A percentile compares a stretch with the other conserved stretches of the same genome.
Evolutionary conservation across 2,797 vertebrate genomes (phyloP).

Genomic region (Muscicapa striata): DNA sequence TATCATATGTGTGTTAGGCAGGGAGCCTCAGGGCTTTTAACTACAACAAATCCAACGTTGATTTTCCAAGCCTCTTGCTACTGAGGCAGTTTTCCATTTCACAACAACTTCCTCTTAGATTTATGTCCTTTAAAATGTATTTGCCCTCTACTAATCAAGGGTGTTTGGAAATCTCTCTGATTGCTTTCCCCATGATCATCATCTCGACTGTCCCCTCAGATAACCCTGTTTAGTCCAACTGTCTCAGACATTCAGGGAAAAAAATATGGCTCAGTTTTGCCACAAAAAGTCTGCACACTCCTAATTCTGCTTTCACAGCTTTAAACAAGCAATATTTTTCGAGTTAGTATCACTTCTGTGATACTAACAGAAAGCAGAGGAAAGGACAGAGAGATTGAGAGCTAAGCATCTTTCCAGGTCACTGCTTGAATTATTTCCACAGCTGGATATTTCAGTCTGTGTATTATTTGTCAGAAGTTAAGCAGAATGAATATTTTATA

Average conservation of each 20-base stretch:
- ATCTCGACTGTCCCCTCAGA: background rate
- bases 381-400: background rate
- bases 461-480: background rate
- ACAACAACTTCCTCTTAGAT: slow-evolving; percentile 9
- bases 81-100: background rate
- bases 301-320: background rate
- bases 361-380: no score
- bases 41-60: slow-evolving; percentile 37
- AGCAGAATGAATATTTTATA: background rate
- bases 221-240: background rate
- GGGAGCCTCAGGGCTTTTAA: slow-evolving; percentile 37
- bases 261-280: background rate
- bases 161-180: slow-evolving; percentile 13
- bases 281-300: background rate
- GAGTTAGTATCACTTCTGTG: background rate
- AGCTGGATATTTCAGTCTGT: background rate
- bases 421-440: background rate
- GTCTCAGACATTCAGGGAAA: background rate
- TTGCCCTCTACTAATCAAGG: slow-evolving; percentile 29
- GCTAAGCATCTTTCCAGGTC: background rate
- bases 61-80: slow-evolving; percentile 34
- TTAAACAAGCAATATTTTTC: background rate
- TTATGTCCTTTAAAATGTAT: slow-evolving; percentile 11
- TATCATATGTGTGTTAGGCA: slow-evolving; percentile 2
- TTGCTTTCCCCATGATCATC: background rate